Conservation (phyloP, 2,888 invertebrate genomes). For the Zonitis immaculata region DNA sequence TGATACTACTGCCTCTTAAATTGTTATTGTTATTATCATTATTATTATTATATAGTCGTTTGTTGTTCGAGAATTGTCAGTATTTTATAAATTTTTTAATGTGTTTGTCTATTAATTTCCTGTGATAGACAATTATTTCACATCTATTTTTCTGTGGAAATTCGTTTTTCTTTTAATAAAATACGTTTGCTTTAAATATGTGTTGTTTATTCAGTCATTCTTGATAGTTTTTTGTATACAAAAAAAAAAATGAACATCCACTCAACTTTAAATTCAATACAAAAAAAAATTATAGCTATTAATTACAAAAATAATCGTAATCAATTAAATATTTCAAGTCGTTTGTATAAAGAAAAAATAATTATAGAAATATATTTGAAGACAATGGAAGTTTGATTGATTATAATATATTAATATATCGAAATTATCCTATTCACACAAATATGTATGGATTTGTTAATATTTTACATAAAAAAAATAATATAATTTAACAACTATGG, state of each 20-base stretch:
- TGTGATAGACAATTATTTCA: not conserved
- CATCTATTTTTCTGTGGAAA: not conserved
- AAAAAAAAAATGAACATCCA: not conserved
- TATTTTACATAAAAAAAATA: constrained; percentile 22
- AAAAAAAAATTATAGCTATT: constrained; percentile 11
- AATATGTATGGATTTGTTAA: constrained; percentile 17
- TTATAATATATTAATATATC: constrained; percentile 11
- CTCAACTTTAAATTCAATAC: not conserved
- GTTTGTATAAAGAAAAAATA: constrained; percentile 18
- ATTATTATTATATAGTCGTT: too few relatives aligned
- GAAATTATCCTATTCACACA: constrained; percentile 18
- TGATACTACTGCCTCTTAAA: not conserved
- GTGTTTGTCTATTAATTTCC: not conserved
- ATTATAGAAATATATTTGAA: constrained; percentile 6
- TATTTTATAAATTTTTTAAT: not conserved
- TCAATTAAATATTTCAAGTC: constrained; percentile 16
- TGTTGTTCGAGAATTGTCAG: not conserved
- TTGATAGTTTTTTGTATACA: not conserved
- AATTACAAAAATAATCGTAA: constrained; percentile 16
- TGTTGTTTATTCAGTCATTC: constrained; percentile 1
- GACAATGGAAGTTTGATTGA: constrained; percentile 15
- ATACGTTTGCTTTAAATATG: not conserved
- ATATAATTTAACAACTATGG: constrained; percentile 23
- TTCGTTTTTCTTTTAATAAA: not conserved
- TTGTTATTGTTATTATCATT: not conserved